Evolutionary conservation across 2,113 vertebrate genomes (phyloP), one percentile per base, ranked within the genome.

Genomic region (Phainopepla nitens): DNA sequence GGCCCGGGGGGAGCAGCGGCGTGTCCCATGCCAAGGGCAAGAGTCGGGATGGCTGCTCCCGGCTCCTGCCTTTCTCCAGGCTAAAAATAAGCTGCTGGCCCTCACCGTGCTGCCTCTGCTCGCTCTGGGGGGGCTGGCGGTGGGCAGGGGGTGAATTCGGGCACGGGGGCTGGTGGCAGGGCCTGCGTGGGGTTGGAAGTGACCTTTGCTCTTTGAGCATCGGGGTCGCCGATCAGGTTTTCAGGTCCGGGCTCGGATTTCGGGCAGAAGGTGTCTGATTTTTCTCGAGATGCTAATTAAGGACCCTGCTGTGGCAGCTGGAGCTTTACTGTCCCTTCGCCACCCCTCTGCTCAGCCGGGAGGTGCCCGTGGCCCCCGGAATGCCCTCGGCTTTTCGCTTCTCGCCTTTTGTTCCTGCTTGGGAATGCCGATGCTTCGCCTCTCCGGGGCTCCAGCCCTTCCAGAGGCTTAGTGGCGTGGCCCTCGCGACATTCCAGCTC

Each of bases 41-140:
- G 90, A 61, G 45, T 27, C 6, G 4, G n/a, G 60, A 64, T 62
- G 58, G 71, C 61, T 58, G 58, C 65, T 88, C 5, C 8, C 10
- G 14, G 53, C 58, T 92, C 41, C 39, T 78, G 93, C 61, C 49
- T 39, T 91, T 90, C 68, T 69, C 54, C 20, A 1, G 66, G 81
- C 95, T 97, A 97, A 97, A 97, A 97, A 97, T 96, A 97, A 95
- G 68, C 82, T 0, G 1, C 64, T 66, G 89, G 82, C 86, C 92
- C 81, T 91, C 20, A 0, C 2, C 1, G 28, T 23, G 33, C 73
- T 80, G 87, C 44, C 41, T 66, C 56, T 58, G 68, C 82, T 24
- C 12, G 4, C 5, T 1, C 31, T 5, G 15, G 60, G 51, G 84
- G 50, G 75, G 64, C 28, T 1, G 17, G 28, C 31, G 70, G 77